Conservation (phyloP, 2,888 invertebrate genomes). For the Hololepta plana region DNA sequence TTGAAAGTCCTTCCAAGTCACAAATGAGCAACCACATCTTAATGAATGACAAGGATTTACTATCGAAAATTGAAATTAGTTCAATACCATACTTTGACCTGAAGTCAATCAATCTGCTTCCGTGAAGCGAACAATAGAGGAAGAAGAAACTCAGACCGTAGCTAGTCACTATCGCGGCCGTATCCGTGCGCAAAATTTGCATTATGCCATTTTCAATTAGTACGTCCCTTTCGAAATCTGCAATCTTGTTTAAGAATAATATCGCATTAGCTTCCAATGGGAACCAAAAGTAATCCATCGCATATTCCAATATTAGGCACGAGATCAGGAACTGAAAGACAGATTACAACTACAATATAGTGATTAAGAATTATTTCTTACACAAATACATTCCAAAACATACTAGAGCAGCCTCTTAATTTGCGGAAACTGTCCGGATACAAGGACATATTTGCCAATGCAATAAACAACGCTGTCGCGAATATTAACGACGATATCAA, state of each 20-base stretch:
- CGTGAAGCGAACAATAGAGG: constrained; percentile 12
- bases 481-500: constrained; percentile 19
- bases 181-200: constrained; percentile 14
- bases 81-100: constrained; percentile 11
- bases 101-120: constrained; percentile 14
- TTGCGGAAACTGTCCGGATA: constrained; percentile 19
- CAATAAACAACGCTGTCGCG: constrained; percentile 16
- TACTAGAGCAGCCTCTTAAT: constrained; percentile 11
- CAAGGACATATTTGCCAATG: constrained; percentile 18
- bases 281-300: constrained; percentile 23
- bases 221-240: constrained; percentile 13
- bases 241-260: constrained; percentile 13
- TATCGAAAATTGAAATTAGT: too few relatives aligned
- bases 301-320: constrained; percentile 19
- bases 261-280: constrained; percentile 18
- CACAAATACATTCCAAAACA: background rate
- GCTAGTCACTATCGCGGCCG: constrained; percentile 14
- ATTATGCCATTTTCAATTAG: constrained; percentile 12
- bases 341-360: constrained; percentile 9
- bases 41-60: too few relatives aligned
- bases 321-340: constrained; percentile 18
- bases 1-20: too few relatives aligned
- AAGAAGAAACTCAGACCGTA: constrained; percentile 18
- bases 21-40: too few relatives aligned
- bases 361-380: constrained; percentile 6